Base-by-base conservation (phyloP, 2,113 vertebrate species). In the Cyanoramphus novaezelandiae region DNA sequence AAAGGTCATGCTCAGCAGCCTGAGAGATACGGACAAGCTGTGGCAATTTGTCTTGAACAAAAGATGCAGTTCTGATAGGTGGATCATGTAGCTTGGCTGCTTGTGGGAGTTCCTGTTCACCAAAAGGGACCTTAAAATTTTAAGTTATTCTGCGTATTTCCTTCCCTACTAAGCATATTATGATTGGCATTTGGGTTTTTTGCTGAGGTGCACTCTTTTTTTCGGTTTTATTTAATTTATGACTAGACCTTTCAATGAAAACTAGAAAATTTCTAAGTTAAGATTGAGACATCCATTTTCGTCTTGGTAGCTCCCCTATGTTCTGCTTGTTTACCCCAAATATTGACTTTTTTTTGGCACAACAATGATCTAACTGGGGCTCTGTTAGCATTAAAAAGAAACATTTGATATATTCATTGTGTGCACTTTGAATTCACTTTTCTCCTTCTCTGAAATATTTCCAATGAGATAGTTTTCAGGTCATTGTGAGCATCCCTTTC, bases 101-200 rank as follows among this genome's bases (percentile, higher is more conserved):
- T 64, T 57, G 93, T 92, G 70, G 72, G 86, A 91, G 89, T 82
- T 95, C 59, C 69, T 71, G 72, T 31, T 93, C 86, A 71, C 43
- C 80, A 91, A 92, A 92, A 78, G 12, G 33, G 68, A 90, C 77
- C 52, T 95, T 96, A 68, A 93, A 81, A 79, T 91, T 84, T 64
- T 84, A 64, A 70, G 39, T 52, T 92, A 49, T 76, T 93, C 35
- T 89, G 70, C 6, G 0, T 75, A 82, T 93, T 93, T 95, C 77
- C 77, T 91, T 86, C 71, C 76, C 62, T 67, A 44, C 52, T 87
- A 82, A 80, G 53, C 33, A 31, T 65, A 47, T 76, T 65, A 20
- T 2, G 11, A 85, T 70, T 44, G 67, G 71, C 0, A 28, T 80
- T 90, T 88, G 55, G 8, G 0, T 88, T 82, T 72, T 95, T 71